These are phyloP conservation scores for Eretmocerus hayati DNA, from an alignment of 2,888 invertebrate genomes.

Conservation along the genomic window DNA sequence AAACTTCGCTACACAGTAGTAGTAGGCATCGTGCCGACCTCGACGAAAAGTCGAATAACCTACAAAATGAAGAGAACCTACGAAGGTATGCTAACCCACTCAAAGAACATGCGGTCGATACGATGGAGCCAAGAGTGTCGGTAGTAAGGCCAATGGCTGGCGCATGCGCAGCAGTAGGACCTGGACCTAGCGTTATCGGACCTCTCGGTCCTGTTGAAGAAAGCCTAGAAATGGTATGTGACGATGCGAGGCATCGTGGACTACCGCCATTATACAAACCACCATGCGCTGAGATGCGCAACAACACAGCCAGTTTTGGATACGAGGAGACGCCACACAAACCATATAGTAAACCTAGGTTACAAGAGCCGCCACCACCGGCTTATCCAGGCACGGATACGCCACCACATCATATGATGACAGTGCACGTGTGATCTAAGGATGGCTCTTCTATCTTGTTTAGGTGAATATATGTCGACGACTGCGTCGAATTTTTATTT, in stretches of 20 bases:
- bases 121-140: constrained; percentile 51
- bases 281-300: constrained; percentile 76
- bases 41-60: constrained; percentile 81
- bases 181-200: constrained; percentile 47
- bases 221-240: constrained; percentile 58
- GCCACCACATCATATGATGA: constrained; percentile 40
- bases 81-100: constrained; percentile 75
- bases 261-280: constrained; percentile 67
- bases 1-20: constrained; percentile 42
- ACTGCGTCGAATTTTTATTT: constrained; percentile 8
- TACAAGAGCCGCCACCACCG: constrained; percentile 39
- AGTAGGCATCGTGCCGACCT: constrained; percentile 62
- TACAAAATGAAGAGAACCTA: constrained; percentile 85
- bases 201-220: constrained; percentile 50
- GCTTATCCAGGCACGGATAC: constrained; percentile 43
- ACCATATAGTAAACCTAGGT: constrained; percentile 42
- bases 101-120: constrained; percentile 56
- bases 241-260: constrained; percentile 50
- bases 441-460: no score
- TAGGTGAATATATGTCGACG: constrained; percentile 1
- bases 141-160: constrained; percentile 48
- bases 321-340: constrained; percentile 44
- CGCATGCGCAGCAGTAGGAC: constrained; percentile 38
- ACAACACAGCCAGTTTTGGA: constrained; percentile 64
- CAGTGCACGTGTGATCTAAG: constrained; percentile 40